These are phyloP conservation scores for Amphiprion percula DNA, from an alignment of 2,113 vertebrate genomes.

Conservation along the genomic window DNA sequence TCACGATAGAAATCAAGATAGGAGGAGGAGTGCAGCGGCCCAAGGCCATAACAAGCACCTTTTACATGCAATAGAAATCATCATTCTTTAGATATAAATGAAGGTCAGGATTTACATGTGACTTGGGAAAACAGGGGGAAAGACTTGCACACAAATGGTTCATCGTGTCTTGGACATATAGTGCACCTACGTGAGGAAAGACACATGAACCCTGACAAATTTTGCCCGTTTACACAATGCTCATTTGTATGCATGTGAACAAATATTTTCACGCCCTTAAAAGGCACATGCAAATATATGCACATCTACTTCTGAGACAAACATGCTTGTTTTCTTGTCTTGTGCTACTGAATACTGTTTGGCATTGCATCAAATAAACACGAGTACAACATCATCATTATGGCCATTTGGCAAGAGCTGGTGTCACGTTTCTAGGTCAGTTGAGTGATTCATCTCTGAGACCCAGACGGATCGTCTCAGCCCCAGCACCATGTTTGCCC, in stretches of 20 bases:
- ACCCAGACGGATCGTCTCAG: constrained; percentile 5
- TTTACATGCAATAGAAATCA: too few relatives aligned
- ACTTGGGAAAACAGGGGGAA: too few relatives aligned
- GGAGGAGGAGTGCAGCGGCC: too few relatives aligned
- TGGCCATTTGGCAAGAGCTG: neutral
- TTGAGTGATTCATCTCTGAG: constrained; percentile 35
- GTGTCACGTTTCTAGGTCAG: constrained; percentile 46
- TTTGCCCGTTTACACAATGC: neutral
- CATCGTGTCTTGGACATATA: neutral
- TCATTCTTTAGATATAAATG: too few relatives aligned
- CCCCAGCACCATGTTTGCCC: neutral
- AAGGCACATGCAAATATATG: neutral
- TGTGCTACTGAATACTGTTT: neutral
- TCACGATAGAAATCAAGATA: too few relatives aligned
- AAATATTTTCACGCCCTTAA: neutral
- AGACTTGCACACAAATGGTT: too few relatives aligned
- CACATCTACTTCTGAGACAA: constrained; percentile 20
- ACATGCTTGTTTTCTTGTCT: constrained; percentile 5
- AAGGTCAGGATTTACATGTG: too few relatives aligned
- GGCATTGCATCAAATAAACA: constrained; percentile 10
- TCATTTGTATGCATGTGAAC: neutral
- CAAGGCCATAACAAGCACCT: too few relatives aligned
- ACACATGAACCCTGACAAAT: neutral
- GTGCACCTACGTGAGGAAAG: neutral
- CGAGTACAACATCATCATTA: neutral